phyloP scores from a whole-genome alignment of 2,888 invertebrate species.

The Cerastis leucographa region DNA sequence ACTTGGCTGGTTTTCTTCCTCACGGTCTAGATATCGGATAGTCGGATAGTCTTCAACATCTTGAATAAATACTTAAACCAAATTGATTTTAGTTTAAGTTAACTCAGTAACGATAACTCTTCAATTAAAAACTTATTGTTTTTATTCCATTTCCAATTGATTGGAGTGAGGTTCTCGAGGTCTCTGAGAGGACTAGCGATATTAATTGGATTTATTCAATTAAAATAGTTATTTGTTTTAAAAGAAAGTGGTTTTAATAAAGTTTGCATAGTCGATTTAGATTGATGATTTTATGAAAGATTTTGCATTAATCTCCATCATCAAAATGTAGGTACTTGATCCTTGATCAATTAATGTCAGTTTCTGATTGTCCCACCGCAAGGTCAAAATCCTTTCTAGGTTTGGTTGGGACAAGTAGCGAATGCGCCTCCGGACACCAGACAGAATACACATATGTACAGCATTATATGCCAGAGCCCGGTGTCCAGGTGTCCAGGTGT shows the following conservation, averaged over 20 bases:
- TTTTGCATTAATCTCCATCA: neutral
- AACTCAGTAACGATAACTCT: slow-evolving; percentile 16
- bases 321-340: neutral
- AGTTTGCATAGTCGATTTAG: slow-evolving; percentile 19
- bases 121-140: slow-evolving; percentile 38
- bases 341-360: neutral
- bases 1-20: too few species aligned
- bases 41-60: neutral
- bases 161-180: neutral
- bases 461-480: neutral
- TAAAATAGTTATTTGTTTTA: slow-evolving; percentile 29
- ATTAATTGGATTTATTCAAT: slow-evolving; percentile 46
- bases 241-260: slow-evolving; percentile 18
- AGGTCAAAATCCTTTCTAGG: neutral
- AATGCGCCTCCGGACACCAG: neutral
- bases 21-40: too few species aligned
- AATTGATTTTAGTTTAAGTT: slow-evolving; percentile 17
- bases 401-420: neutral
- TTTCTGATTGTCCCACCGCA: neutral
- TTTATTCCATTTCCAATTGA: slow-evolving; percentile 34
- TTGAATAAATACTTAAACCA: neutral
- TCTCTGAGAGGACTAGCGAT: slow-evolving; percentile 9
- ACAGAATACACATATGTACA: neutral
- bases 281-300: neutral
- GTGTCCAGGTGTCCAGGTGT: neutral